These are phyloP conservation scores for Temnothorax rugatulus DNA, from an alignment of 2,888 invertebrate species.

Conservation along the genomic window DNA sequence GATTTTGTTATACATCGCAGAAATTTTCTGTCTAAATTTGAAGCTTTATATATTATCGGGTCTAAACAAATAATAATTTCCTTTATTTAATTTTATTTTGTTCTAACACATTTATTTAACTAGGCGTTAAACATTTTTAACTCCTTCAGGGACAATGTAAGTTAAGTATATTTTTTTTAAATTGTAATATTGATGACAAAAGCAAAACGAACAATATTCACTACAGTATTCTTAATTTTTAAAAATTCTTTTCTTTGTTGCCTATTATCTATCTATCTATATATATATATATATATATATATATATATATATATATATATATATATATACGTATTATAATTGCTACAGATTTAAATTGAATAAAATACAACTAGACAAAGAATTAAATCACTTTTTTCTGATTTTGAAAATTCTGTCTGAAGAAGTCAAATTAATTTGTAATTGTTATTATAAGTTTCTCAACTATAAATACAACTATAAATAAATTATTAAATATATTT, in stretches of 20 bases:
- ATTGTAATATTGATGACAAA: neutral
- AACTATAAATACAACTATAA: neutral
- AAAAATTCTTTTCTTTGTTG: neutral
- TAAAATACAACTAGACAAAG: neutral
- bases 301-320: neutral
- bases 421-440: neutral
- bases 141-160: neutral
- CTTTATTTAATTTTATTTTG: neutral
- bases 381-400: neutral
- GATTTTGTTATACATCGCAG: neutral
- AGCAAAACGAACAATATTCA: neutral
- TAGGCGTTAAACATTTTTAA: neutral
- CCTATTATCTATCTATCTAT: neutral
- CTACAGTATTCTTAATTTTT: neutral
- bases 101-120: neutral
- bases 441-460: neutral
- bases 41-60: neutral
- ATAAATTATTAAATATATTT: conserved; percentile 12
- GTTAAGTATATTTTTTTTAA: neutral
- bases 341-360: neutral
- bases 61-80: neutral
- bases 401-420: neutral
- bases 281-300: no score
- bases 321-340: neutral
- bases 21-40: neutral